Conservation (phyloP, 2,797 vertebrate genomes). For the Ctenopoma multispine region DNA sequence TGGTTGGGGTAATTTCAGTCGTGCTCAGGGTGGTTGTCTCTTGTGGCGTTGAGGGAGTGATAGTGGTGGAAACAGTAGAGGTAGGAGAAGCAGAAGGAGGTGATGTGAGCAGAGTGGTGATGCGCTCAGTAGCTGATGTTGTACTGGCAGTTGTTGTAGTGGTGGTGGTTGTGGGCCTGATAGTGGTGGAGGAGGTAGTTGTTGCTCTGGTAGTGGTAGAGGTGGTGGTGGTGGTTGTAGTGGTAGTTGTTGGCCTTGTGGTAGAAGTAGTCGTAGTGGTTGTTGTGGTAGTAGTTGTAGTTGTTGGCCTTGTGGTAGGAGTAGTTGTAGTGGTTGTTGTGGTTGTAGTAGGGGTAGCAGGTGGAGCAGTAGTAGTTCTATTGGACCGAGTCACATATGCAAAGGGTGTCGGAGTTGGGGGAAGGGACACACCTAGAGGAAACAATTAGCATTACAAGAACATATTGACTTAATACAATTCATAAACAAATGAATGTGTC, state of each 20-base stretch:
- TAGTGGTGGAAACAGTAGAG: slow-evolving; percentile 54
- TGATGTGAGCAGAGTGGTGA: slow-evolving; percentile 41
- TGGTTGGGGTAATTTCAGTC: slow-evolving; percentile 46
- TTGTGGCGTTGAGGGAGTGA: slow-evolving; percentile 20
- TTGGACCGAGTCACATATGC: slow-evolving; percentile 83
- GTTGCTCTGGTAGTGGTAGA: slow-evolving; percentile 30
- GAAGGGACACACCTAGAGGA: slow-evolving; percentile 78
- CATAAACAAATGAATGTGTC: neutral
- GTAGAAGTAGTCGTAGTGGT: slow-evolving; percentile 36
- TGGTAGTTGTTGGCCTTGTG: slow-evolving; percentile 51
- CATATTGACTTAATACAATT: neutral
- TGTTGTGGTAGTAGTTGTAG: slow-evolving; percentile 52
- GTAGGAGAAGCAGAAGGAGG: slow-evolving; percentile 53
- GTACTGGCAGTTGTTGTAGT: slow-evolving; percentile 54
- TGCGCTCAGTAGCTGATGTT: slow-evolving; percentile 53
- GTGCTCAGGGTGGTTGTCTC: slow-evolving; percentile 56
- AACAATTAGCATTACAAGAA: slow-evolving; percentile 14
- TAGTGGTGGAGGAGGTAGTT: slow-evolving; percentile 44
- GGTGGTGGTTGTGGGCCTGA: slow-evolving; percentile 58
- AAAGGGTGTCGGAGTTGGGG: slow-evolving; percentile 83
- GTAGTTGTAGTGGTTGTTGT: slow-evolving; percentile 25
- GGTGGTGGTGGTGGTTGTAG: slow-evolving; percentile 7
- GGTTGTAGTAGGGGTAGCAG: slow-evolving; percentile 47
- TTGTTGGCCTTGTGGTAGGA: neutral
- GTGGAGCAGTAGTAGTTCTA: slow-evolving; percentile 74